Evolutionary conservation across 2,113 vertebrate genomes (phyloP), one percentile per base, ranked within the genome.

Genomic region (Thoracochromis brauschi): DNA sequence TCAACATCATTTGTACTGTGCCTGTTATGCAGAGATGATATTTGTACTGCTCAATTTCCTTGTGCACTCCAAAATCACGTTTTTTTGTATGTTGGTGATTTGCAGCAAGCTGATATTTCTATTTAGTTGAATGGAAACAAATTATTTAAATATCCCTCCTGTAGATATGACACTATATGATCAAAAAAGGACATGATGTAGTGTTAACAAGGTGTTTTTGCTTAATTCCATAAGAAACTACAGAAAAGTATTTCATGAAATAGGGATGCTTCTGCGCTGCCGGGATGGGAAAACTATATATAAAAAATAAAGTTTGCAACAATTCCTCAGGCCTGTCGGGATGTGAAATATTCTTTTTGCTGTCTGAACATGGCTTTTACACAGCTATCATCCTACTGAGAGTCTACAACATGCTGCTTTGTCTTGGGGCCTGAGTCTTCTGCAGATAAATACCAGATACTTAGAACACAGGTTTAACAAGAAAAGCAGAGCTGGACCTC

Each of bases 361-460:
- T 85, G 87, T 86, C 91, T 89, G 84, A 93, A 90, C 58, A 84
- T 26, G 33, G 53, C 82, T 94, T 91, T 93, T 82, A 58, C 78
- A 40, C 38, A 8, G 55, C 58, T 79, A 82, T 84, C 75, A 85
- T 91, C 83, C 87, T 47, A 84, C 51, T 38, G 65, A 82, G 85
- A 81, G 51, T 42, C 45, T 33, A 49, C 73, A 47, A 35, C 7
- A 8, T 16, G 57, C 40, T 42, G 65, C 87, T 89, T 91, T 91
- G 71, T 89, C 94, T 92, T 6, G 17, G 40, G 57, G 82, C 79
- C 79, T 5, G 79, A 85, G 79, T 78, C 84, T 81, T 58, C 81
- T 40, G 82, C 83, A 86, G 88, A 94, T 84, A 90, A 90, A 92
- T 90, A 87, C 80, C 88, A 92, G 49, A 86, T 60, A 83, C 90